Conservation (phyloP, 2,888 invertebrate species). For the Spicauda simplicius region DNA sequence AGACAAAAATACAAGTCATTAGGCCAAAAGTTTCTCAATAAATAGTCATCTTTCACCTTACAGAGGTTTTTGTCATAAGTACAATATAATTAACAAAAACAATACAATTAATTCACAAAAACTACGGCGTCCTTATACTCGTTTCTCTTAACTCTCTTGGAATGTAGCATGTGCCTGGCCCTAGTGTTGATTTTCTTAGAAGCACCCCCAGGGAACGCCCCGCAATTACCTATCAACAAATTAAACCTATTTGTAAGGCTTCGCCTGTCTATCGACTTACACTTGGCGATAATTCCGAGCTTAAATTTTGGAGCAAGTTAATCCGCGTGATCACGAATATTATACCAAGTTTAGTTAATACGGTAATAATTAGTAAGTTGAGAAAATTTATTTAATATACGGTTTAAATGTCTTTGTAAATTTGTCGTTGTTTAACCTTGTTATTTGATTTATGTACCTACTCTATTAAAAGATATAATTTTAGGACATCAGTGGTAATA, state of each 20-base stretch:
- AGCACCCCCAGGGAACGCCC: conserved; percentile 61
- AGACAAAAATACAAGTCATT: too few relatives aligned
- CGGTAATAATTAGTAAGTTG: neutral
- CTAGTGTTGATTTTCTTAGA: conserved; percentile 78
- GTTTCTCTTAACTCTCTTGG: neutral
- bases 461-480: too few relatives aligned
- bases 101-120: too few relatives aligned
- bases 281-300: conserved; percentile 44
- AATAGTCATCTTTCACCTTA: too few relatives aligned
- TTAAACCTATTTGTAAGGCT: conserved; percentile 62
- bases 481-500: too few relatives aligned
- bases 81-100: too few relatives aligned
- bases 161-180: conserved; percentile 30
- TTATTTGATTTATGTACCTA: too few relatives aligned
- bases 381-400: neutral
- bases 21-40: too few relatives aligned
- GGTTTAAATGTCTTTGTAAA: too few relatives aligned
- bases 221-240: conserved; percentile 76
- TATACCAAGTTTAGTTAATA: conserved; percentile 40
- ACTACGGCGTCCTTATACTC: neutral
- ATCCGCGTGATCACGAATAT: conserved; percentile 47
- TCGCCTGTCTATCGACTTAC: conserved; percentile 58
- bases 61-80: too few relatives aligned
- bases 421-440: too few relatives aligned
- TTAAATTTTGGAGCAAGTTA: conserved; percentile 31